Evolutionary conservation across 2,797 vertebrate species (phyloP), one percentile per base, ranked within the genome.

Genomic region (Clarias platycephalus): DNA sequence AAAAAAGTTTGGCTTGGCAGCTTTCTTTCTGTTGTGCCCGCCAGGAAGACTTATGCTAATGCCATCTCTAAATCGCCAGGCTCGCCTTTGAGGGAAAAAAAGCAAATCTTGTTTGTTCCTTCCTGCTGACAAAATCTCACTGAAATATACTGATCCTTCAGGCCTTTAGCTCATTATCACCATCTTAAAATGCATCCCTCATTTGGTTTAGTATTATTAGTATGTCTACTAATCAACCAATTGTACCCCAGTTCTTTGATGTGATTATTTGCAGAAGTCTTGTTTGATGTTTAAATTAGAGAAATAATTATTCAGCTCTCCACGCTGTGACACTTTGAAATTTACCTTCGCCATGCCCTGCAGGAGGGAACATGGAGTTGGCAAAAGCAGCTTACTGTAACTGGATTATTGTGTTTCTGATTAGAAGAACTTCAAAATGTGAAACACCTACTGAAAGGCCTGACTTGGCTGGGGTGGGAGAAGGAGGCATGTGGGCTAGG

Each of bases 41-140:
- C 57, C 57, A 83, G 86, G 88, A 82, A 78, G 84, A 89, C 86
- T 91, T 90, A 88, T 89, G 88, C 86, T 90, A 91, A 92, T 91
- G 81, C 84, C 82, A 83, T 89, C 86, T 84, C 83, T 85, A 88
- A 89, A 85, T 92, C 83, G 55, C 83, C 84, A 88, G 86, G 79
- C 85, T 87, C 62, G 87, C 84, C 81, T 88, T 87, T 88, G 84
- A 72, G 49, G 49, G 24, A 82, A 84, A 86, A 83, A 83, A 66
- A 79, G 71, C 63, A 84, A 85, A 85, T 90, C 86, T 85, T 84
- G 86, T 88, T 87, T 87, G 88, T 74, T 88, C 83, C 89, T 89
- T 80, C 84, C 77, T 79, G 86, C 90, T 87, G 86, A 88, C 87
- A 85, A 86, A 86, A 88, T 86, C 72, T 77, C 40, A 76, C 83